These are phyloP conservation scores for Apolygus lucorum DNA, from an alignment of 1,140 invertebrate genomes.

Conservation along the genomic window DNA sequence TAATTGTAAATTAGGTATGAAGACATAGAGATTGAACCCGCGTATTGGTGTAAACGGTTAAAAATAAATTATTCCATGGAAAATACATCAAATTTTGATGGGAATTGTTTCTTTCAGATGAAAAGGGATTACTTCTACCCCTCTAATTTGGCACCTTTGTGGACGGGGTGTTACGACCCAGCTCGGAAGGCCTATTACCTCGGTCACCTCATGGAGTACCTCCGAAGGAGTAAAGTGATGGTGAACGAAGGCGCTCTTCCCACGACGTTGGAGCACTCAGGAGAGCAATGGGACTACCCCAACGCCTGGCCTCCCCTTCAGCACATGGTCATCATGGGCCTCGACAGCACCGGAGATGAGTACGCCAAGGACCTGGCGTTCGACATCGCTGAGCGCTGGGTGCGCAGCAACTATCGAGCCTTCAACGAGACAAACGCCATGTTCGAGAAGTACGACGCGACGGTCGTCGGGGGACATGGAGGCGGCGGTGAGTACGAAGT, in stretches of 20 bases:
- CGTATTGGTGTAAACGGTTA: too few species aligned
- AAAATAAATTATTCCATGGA: too few species aligned
- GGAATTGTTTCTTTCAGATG: neutral
- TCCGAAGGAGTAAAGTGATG: constrained; percentile 59
- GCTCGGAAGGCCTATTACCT: constrained; percentile 56
- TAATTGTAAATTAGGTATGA: too few species aligned
- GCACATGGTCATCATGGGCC: constrained; percentile 66
- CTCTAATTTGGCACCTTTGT: constrained; percentile 75
- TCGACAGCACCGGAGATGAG: constrained; percentile 56
- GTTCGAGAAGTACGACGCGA: constrained; percentile 87
- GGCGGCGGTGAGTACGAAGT: constrained; percentile 79
- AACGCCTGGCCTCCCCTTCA: constrained; percentile 90
- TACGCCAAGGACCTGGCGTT: constrained; percentile 61
- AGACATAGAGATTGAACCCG: too few species aligned
- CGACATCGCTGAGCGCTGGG: constrained; percentile 69
- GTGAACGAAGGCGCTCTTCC: constrained; percentile 65
- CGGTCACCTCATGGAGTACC: constrained; percentile 50
- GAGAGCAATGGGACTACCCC: constrained; percentile 91
- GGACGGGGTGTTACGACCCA: constrained; percentile 63
- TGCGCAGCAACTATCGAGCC: constrained; percentile 70
- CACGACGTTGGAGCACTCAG: constrained; percentile 66
- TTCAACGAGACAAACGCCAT: constrained; percentile 65
- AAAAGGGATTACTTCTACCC: constrained; percentile 75
- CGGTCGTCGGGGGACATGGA: constrained; percentile 57
- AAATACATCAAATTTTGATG: too few species aligned